phyloP scores from a whole-genome alignment of 1,140 invertebrate genomes.

The Babylonia areolata region DNA sequence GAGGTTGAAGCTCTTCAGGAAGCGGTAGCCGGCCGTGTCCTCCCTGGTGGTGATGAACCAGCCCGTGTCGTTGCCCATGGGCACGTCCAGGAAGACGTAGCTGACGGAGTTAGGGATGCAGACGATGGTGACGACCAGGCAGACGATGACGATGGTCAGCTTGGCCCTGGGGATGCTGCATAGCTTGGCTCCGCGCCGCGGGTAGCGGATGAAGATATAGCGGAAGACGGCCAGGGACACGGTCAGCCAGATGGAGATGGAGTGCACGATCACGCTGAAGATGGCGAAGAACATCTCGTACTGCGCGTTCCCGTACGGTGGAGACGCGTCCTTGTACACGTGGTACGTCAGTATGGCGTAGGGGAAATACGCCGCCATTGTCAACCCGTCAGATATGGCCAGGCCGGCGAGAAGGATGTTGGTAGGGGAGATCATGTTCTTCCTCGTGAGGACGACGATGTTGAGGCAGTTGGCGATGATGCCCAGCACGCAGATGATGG shows the following conservation, averaged over 20 bases:
- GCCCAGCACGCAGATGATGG: constrained; percentile 90
- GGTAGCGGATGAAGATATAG: constrained; percentile 73
- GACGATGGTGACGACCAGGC: constrained; percentile 84
- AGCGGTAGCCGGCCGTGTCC: constrained; percentile 79
- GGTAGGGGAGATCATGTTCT: constrained; percentile 87
- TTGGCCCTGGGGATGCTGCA: constrained; percentile 86
- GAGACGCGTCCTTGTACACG: constrained; percentile 56
- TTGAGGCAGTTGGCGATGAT: constrained; percentile 92
- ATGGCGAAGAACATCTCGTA: constrained; percentile 76
- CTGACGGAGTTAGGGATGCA: constrained; percentile 88
- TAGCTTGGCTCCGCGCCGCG: constrained; percentile 81
- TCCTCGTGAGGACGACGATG: constrained; percentile 91
- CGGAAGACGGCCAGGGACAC: constrained; percentile 94
- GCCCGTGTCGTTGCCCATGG: constrained; percentile 76
- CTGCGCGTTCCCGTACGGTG: constrained; percentile 58
- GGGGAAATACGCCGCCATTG: constrained; percentile 81
- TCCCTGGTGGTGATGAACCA: constrained; percentile 79
- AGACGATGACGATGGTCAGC: constrained; percentile 85
- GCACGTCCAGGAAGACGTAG: constrained; percentile 65
- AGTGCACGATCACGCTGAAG: constrained; percentile 89
- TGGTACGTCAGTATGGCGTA: constrained; percentile 71
- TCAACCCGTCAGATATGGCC: constrained; percentile 89
- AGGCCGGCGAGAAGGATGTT: constrained; percentile 90
- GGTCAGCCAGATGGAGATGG: constrained; percentile 95
- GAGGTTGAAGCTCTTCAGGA: constrained; percentile 86